phyloP scores from a whole-genome alignment of 2,797 vertebrate genomes.

The Scyliorhinus canicula region DNA sequence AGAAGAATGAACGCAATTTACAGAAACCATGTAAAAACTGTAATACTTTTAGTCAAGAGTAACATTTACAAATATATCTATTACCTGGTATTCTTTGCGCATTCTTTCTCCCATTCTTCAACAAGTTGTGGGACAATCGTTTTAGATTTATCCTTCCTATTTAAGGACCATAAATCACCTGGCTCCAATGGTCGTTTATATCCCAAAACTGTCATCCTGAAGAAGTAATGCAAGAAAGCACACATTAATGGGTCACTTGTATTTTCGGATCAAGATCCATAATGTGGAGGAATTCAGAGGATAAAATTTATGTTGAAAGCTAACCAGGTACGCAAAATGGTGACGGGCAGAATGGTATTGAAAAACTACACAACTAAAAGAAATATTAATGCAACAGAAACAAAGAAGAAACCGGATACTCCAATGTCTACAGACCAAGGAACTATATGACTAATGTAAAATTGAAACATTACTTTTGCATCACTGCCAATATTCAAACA shows the following conservation, averaged over 20 bases:
- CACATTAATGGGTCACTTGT: neutral
- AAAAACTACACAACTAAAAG: neutral
- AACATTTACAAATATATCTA: slow-evolving; percentile 39
- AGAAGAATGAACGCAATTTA: neutral
- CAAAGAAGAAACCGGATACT: neutral
- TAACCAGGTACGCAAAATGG: neutral
- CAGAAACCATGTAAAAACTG: neutral
- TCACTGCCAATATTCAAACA: neutral
- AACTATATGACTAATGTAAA: neutral
- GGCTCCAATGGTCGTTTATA: slow-evolving; percentile 76
- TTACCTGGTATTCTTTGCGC: slow-evolving; percentile 74
- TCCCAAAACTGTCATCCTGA: slow-evolving; percentile 77
- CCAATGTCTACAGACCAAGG: neutral
- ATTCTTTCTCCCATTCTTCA: slow-evolving; percentile 74
- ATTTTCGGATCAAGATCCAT: neutral
- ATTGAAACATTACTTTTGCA: neutral
- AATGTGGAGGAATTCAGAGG: too few relatives aligned
- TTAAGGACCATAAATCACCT: slow-evolving; percentile 86
- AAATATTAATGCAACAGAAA: neutral
- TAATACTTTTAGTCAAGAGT: neutral
- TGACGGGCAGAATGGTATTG: neutral
- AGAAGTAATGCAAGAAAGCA: neutral
- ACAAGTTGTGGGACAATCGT: slow-evolving; percentile 73
- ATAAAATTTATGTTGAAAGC: neutral
- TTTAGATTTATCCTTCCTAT: slow-evolving; percentile 73